Conservation (phyloP, 2,797 vertebrate genomes). For the Tadarida brasiliensis region DNA sequence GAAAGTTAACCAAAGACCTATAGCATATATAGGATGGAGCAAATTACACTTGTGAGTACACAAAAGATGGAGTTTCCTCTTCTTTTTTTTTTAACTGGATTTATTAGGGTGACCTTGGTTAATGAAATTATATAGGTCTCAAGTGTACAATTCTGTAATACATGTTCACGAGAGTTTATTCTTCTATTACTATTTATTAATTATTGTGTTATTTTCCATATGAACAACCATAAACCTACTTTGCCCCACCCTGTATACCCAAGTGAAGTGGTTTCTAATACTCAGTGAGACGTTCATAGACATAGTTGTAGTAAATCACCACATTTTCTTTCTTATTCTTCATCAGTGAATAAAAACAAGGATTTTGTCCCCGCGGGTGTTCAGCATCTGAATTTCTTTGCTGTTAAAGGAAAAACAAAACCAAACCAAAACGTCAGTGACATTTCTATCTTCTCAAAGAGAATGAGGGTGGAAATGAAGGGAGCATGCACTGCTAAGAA, state of each 20-base stretch:
- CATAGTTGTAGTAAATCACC: not conserved
- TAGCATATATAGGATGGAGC: not conserved
- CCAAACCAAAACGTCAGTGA: not conserved
- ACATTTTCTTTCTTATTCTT: conserved; percentile 37
- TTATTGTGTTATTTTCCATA: not conserved
- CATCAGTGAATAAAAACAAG: conserved; percentile 32
- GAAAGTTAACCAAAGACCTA: not conserved
- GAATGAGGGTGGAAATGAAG: not conserved
- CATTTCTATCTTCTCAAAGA: conserved; percentile 16
- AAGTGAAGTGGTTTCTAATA: conserved; percentile 2
- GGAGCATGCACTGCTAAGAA: not conserved
- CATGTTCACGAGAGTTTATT: not conserved
- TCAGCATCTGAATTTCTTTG: conserved; percentile 34
- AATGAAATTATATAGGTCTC: not conserved
- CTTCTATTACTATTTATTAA: not conserved
- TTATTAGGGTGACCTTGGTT: not conserved
- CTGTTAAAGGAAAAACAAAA: not conserved
- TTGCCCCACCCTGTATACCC: not conserved
- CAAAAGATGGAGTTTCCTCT: not conserved
- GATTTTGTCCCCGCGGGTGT: not conserved
- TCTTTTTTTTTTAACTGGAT: not conserved
- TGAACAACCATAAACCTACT: not conserved
- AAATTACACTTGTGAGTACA: not conserved
- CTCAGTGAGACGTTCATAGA: not conserved
- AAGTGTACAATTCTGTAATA: not conserved